Evolutionary conservation across 2,113 vertebrate genomes (phyloP).

Genomic region (Lutjanus erythropterus): DNA sequence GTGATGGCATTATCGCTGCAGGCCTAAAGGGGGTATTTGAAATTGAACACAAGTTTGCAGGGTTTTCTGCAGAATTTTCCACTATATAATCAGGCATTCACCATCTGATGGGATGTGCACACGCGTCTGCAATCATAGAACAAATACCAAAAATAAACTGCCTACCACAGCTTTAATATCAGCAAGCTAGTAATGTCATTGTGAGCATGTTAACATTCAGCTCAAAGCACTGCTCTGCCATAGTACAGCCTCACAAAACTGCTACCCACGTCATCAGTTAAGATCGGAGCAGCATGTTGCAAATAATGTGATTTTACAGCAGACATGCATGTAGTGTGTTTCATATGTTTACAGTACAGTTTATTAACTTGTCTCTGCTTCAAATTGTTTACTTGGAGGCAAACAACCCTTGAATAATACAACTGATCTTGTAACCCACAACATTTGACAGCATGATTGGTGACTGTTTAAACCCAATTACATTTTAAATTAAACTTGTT

Average conservation of each 20-base stretch:
- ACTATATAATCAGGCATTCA: no score
- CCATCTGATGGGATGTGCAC: no score
- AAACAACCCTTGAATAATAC: conserved; percentile 15
- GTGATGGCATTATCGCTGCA: no score
- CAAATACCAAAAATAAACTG: no score
- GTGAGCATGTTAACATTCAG: not conserved
- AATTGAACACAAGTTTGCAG: no score
- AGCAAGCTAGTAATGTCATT: not conserved
- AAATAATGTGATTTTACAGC: no score
- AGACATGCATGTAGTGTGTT: not conserved
- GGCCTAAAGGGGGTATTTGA: no score
- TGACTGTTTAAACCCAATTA: conserved; percentile 25
- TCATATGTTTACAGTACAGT: not conserved
- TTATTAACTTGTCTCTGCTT: not conserved
- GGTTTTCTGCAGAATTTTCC: no score
- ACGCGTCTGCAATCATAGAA: no score
- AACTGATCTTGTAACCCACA: not conserved
- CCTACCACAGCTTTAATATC: no score
- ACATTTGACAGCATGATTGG: conserved; percentile 32
- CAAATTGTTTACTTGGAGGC: not conserved
- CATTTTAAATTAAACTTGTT: conserved; percentile 6
- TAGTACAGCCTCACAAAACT: not conserved
- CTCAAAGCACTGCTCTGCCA: not conserved
- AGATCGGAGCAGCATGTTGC: no score
- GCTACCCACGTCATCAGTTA: not conserved